These are phyloP conservation scores for Deilephila elpenor DNA, from an alignment of 2,888 invertebrate genomes.

Conservation along the genomic window DNA sequence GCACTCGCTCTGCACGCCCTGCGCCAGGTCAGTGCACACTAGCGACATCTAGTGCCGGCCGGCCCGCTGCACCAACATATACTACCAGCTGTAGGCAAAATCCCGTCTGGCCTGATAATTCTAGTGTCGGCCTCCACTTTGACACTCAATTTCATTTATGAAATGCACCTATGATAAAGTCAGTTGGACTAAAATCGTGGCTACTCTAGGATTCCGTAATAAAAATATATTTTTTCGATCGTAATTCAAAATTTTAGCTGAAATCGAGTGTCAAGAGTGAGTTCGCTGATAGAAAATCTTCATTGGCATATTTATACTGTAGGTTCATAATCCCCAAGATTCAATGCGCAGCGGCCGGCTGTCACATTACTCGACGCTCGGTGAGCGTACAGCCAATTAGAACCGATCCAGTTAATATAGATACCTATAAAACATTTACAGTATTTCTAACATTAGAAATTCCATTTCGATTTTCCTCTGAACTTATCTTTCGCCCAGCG, in stretches of 20 bases:
- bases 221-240: background rate
- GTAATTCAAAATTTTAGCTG: too few relatives aligned
- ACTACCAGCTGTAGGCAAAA: too few relatives aligned
- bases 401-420: background rate
- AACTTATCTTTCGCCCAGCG: conserved; percentile 17
- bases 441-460: conserved; percentile 16
- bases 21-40: conserved; percentile 84
- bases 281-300: background rate
- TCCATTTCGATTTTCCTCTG: conserved; percentile 20
- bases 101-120: too few relatives aligned
- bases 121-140: too few relatives aligned
- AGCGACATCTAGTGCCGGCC: background rate
- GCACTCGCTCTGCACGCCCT: conserved; percentile 88
- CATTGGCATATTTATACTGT: background rate
- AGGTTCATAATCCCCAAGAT: background rate
- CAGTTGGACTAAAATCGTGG: too few relatives aligned
- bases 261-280: too few relatives aligned
- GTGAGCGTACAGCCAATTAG: conserved; percentile 7
- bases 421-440: conserved; percentile 3
- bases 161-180: too few relatives aligned
- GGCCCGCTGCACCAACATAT: background rate
- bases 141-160: too few relatives aligned
- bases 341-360: background rate
- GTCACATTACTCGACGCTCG: conserved; percentile 27
- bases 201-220: background rate